A percentile compares a stretch with the other conserved stretches of the same genome.
phyloP scores from a whole-genome alignment of 2,888 invertebrate species.

The Leptarthrus brevirostris region DNA sequence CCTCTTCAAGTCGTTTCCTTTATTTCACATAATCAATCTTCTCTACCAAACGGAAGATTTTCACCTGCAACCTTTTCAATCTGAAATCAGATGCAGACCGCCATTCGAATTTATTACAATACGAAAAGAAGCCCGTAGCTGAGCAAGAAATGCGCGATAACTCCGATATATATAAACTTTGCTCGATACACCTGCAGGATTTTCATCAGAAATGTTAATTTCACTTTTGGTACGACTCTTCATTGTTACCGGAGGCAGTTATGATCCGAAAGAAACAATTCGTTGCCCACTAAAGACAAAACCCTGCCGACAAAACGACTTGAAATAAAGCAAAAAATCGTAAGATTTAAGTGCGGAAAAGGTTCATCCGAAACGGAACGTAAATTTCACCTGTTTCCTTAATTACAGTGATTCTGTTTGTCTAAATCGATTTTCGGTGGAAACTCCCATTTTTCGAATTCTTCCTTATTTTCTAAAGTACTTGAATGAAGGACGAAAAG shows the following conservation, averaged over 20 bases:
- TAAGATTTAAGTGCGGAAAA: slow-evolving; percentile 6
- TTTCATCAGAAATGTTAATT: slow-evolving; percentile 41
- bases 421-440: slow-evolving; percentile 27
- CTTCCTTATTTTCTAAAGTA: background rate
- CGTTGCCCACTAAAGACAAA: background rate
- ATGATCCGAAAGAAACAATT: background rate
- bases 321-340: background rate
- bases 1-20: slow-evolving; percentile 5
- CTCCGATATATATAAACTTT: slow-evolving; percentile 6
- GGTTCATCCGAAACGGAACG: background rate
- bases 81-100: slow-evolving; percentile 22
- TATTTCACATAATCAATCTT: slow-evolving; percentile 15
- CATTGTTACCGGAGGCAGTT: slow-evolving; percentile 1
- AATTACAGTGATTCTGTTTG: slow-evolving; percentile 45
- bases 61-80: slow-evolving; percentile 7
- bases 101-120: slow-evolving; percentile 24
- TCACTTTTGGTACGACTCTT: background rate
- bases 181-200: slow-evolving; percentile 44
- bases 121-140: background rate
- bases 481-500: background rate
- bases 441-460: slow-evolving; percentile 3
- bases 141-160: background rate
- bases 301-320: background rate
- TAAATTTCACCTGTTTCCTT: slow-evolving; percentile 46
- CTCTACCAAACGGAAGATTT: background rate